Base-by-base conservation (phyloP, 2,797 vertebrate species). In the Acipenser oxyrinchus region DNA sequence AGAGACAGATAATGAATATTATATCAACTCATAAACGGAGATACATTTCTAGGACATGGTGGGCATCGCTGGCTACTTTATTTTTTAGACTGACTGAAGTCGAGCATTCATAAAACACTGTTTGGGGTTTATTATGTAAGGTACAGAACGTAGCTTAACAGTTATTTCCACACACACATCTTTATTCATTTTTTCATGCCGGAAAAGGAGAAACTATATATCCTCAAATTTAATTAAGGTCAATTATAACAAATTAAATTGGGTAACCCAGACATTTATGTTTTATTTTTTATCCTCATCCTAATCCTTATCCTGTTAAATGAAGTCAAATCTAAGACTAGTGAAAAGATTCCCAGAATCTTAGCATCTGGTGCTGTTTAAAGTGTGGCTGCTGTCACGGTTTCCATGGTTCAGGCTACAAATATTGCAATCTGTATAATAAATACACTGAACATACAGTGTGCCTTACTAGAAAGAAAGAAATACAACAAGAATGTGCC, bases 351-450 rank as follows among this genome's bases (percentile, higher is more conserved):
- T 62, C 60, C 60, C 60, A 62, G 60, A 62, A 48, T 23, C 7
- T 6, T 10, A 62, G 60, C 60, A 62, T 62, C 60, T 62, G 60
- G 60, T 62, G 18, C 37, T 62, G 60, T 7, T 62, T 62, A 62
- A 37, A 62, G 60, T 62, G 60, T 62, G 60, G 48, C 60, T 37
- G 18, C 60, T 62, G 48, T 62, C 60, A 48, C 23, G 60, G 18
- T 48, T 62, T 62, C 48, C 60, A 62, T 13, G 48, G 48, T 18
- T 37, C 11, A 62, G 11, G 60, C 60, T 18, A 48, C 15, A 62
- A 9, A 62, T 62, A 62, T 62, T 18, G 9, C n/a, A 37, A 10
- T 62, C 60, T 62, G 60, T 37, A 48, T 48, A 13, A 48, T 62
- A 62, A 18, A 18, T 62, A 48, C 60, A 48, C 48, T 62, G 55